Conservation (phyloP, 2,797 vertebrate species). For the Crax fasciolata region DNA sequence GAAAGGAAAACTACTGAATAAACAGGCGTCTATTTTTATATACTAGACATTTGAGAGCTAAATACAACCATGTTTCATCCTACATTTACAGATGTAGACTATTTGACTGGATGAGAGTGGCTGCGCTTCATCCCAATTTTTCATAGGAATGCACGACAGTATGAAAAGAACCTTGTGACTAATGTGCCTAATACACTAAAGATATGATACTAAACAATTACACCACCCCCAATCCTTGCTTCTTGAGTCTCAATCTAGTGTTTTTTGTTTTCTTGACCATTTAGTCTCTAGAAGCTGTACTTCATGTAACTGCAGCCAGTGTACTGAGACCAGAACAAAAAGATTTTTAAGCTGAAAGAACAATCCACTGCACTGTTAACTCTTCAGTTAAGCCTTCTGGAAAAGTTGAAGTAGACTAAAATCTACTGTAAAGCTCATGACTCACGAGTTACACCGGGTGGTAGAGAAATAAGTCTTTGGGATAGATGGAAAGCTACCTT, state of each 20-base stretch:
- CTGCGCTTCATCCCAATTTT: not conserved
- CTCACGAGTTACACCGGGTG: not conserved
- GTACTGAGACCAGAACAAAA: not conserved
- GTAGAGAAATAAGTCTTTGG: not conserved
- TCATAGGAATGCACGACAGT: not conserved
- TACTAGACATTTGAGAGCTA: not conserved
- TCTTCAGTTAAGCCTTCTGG: not conserved
- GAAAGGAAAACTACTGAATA: not conserved
- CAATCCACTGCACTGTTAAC: not conserved
- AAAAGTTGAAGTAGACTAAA: not conserved
- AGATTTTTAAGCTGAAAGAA: not conserved
- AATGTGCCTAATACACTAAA: not conserved
- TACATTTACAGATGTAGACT: not conserved
- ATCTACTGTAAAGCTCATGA: not conserved
- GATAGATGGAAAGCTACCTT: not conserved
- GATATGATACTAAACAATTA: not conserved
- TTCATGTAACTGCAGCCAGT: not conserved
- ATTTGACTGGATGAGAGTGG: not conserved
- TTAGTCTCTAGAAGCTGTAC: not conserved
- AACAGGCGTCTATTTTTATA: not conserved
- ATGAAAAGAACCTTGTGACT: not conserved
- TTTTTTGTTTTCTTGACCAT: not conserved
- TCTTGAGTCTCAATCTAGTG: not conserved
- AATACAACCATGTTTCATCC: not conserved
- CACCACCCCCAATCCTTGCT: fast-evolving